Evolutionary conservation across 2,797 vertebrate genomes (phyloP).

Genomic region (Naso thynnoides): DNA sequence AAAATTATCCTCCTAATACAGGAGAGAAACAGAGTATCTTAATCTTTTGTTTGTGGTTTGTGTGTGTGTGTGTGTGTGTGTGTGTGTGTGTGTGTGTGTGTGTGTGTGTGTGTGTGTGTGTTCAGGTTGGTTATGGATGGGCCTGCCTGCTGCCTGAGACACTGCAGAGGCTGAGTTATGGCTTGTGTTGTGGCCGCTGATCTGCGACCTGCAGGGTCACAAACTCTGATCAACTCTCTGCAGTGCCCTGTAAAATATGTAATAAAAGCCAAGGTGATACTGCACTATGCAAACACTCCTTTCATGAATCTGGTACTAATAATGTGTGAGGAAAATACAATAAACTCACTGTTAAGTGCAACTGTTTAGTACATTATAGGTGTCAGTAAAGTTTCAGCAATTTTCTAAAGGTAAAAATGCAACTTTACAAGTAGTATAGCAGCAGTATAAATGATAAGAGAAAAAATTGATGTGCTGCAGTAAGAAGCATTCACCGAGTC

Average conservation of each 20-base stretch:
- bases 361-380: too few species aligned
- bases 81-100: too few species aligned
- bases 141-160: conserved; percentile 29
- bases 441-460: too few species aligned
- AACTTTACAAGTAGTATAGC: too few species aligned
- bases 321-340: background rate
- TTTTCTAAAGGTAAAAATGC: too few species aligned
- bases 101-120: conserved; percentile 13
- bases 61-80: background rate
- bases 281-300: background rate
- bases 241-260: background rate
- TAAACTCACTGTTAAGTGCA: too few species aligned
- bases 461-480: too few species aligned
- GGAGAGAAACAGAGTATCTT: conserved; percentile 24
- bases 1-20: background rate
- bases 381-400: too few species aligned
- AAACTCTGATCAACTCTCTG: conserved; percentile 36
- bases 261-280: conserved; percentile 1
- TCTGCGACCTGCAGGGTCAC: conserved; percentile 52
- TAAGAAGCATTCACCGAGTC: too few species aligned
- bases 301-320: background rate
- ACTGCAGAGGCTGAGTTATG: conserved; percentile 53
- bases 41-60: conserved; percentile 7
- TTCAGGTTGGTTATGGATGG: conserved; percentile 48
- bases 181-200: conserved; percentile 45